Base-by-base conservation (phyloP, 2,113 vertebrate species). In the Alouatta palliata region DNA sequence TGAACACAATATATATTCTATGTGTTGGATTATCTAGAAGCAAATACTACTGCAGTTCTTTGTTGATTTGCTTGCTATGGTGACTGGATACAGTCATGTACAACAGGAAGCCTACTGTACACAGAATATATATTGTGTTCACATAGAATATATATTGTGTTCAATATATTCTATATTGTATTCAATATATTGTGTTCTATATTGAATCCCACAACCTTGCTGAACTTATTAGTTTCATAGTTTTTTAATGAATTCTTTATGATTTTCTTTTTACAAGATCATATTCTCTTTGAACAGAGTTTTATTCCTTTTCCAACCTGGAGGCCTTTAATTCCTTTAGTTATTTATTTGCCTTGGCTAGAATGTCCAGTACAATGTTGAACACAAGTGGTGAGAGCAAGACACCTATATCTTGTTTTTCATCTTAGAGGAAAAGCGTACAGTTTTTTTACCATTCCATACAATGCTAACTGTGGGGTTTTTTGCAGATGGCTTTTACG, bases 41-140 rank as follows among this genome's bases (percentile, higher is more conserved):
- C 98, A 98, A 97, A 98, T 98, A 98, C 97, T 98, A 92, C 98
- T 97, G 96, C 92, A 98, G 98, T 97, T 99, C 99, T 99, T 99
- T 99, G 99, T 99, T 99, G 99, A 99, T 99, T 99, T 98, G 99
- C 99, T 99, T 99, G 99, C 99, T 98, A 98, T 99, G 99, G 99
- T 99, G 98, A 99, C 99, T 95, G 98, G 98, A 98, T 98, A 98
- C 98, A 98, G 98, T 98, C 97, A 96, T 97, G 95, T 98, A 97
- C 97, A 98, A 98, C 95, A 98, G 98, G 97, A 98, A 98, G 97
- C 97, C 98, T 97, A 96, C 97, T 98, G 97, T 98, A 98, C 97
- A 97, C 52, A 52, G 52, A 52, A 52, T 52, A 52, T 52, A 17
- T 52, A 52, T 52, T 52, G 49, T 52, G 49, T 52, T 52, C 49